These are phyloP conservation scores for Artemisiospiza belli DNA, from an alignment of 2,113 vertebrate species.

Conservation along the genomic window DNA sequence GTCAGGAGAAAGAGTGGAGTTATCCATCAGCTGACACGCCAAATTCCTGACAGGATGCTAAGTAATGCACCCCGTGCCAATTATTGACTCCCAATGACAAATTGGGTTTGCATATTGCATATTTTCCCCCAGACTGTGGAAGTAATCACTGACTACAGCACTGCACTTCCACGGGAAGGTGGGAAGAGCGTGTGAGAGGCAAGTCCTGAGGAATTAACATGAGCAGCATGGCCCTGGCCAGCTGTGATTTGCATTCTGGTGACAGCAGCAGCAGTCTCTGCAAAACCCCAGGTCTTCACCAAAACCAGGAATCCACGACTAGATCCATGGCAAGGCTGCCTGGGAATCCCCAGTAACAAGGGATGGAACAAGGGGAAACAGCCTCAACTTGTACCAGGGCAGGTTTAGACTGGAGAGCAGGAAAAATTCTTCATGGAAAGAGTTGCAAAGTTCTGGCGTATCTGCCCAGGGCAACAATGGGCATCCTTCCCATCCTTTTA, in stretches of 20 bases:
- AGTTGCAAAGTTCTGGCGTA: not conserved
- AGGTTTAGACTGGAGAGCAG: not conserved
- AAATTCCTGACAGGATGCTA: constrained; percentile 29
- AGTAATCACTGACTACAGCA: not conserved
- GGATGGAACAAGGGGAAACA: fast-evolving
- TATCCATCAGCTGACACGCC: constrained; percentile 39
- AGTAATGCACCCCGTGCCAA: constrained; percentile 14
- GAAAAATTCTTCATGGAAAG: not conserved
- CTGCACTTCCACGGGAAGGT: not conserved
- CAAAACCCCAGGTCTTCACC: not conserved
- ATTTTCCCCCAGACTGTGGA: not conserved
- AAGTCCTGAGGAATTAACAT: not conserved
- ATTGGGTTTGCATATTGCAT: constrained; percentile 23
- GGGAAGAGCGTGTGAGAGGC: not conserved
- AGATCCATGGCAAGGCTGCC: fast-evolving
- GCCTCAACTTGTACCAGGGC: not conserved
- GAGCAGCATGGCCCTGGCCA: not conserved
- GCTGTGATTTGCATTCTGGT: not conserved
- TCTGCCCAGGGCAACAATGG: not conserved
- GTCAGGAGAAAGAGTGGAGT: not conserved
- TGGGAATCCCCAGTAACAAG: fast-evolving
- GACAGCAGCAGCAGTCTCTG: not conserved
- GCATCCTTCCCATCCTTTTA: too few relatives aligned
- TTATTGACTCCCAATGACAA: constrained; percentile 53
- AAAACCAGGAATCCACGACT: fast-evolving